Percentiles rank a stretch among this genome's conserved stretches.
Conservation (phyloP, 2,888 invertebrate species). For the Cheilosia scutellata region DNA sequence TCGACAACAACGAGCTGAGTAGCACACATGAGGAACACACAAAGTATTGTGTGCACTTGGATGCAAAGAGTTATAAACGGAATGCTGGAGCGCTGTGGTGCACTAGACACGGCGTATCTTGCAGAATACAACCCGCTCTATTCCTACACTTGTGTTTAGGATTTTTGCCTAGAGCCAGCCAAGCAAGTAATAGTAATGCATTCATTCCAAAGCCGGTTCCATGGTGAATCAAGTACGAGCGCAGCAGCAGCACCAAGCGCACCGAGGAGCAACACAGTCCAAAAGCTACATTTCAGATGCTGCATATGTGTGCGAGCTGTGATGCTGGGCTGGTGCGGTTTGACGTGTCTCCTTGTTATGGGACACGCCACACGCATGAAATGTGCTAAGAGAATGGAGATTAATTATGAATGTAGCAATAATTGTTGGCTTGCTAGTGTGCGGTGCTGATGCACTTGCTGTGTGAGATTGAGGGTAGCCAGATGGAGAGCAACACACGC, state of each 20-base stretch:
- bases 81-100: conserved; percentile 67
- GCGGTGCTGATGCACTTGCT: conserved; percentile 44
- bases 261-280: conserved; percentile 22
- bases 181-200: conserved; percentile 74
- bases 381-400: conserved; percentile 67
- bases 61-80: conserved; percentile 71
- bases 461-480: conserved; percentile 62
- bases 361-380: conserved; percentile 75
- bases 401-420: conserved; percentile 62
- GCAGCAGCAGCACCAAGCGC: conserved; percentile 40
- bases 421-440: conserved; percentile 20
- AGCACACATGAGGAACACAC: conserved; percentile 64
- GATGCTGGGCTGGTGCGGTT: conserved; percentile 62
- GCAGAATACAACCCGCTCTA: conserved; percentile 3
- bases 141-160: conserved; percentile 41
- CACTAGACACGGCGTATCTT: conserved; percentile 57
- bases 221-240: conserved; percentile 63
- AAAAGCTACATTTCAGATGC: conserved; percentile 66
- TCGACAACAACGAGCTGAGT: not conserved
- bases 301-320: conserved; percentile 28
- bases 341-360: conserved; percentile 71
- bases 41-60: conserved; percentile 72
- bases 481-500: conserved; percentile 41
- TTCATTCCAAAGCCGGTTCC: conserved; percentile 71
- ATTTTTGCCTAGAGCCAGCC: conserved; percentile 72